Percentiles rank a stretch among this genome's conserved stretches.
Evolutionary conservation across 2,797 vertebrate genomes (phyloP).

Genomic region (Macrochelys suwanniensis): DNA sequence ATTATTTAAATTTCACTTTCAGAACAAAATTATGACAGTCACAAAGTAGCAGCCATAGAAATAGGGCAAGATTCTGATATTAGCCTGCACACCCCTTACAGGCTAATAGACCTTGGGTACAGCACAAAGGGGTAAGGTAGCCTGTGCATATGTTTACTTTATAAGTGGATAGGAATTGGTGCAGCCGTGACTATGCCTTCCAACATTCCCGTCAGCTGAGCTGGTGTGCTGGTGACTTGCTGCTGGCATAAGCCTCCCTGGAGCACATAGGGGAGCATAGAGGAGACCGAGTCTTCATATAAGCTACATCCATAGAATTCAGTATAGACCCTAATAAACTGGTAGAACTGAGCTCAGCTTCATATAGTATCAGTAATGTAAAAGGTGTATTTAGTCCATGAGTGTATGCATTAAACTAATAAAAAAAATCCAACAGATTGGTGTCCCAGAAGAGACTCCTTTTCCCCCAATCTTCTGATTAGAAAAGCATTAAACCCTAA

Average conservation of each 20-base stretch:
- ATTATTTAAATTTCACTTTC: background rate
- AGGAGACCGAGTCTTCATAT: accelerated
- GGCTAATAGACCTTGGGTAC: background rate
- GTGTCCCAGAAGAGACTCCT: no score
- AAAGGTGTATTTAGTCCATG: background rate
- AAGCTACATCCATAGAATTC: background rate
- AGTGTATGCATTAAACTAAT: accelerated
- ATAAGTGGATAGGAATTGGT: accelerated
- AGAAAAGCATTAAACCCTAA: background rate
- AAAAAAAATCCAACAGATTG: background rate
- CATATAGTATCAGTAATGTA: background rate
- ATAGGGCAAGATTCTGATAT: accelerated
- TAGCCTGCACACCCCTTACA: background rate
- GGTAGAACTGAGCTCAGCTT: accelerated
- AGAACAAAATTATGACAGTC: accelerated
- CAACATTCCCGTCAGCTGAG: accelerated
- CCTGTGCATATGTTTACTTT: background rate
- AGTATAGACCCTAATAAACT: background rate
- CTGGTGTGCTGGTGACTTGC: background rate
- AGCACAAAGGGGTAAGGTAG: accelerated
- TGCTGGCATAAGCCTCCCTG: background rate
- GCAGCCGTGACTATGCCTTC: accelerated
- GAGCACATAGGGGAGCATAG: background rate
- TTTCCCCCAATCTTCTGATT: background rate
- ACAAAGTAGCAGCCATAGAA: background rate